Evolutionary conservation across 2,888 invertebrate species (phyloP), one percentile per base, ranked within the genome.

Genomic region (Kuschelorhynchus macadamiae): DNA sequence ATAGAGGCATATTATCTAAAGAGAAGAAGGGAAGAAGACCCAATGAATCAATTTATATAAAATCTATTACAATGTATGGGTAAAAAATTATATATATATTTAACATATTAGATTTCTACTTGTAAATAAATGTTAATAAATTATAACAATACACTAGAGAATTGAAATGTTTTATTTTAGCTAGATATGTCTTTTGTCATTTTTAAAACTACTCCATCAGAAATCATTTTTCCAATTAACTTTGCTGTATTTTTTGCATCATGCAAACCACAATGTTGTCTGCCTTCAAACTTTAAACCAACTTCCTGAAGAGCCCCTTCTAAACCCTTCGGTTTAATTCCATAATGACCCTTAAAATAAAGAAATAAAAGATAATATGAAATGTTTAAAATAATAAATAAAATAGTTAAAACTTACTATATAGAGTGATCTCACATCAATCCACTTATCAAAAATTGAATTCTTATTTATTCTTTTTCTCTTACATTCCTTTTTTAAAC

Each of bases 1-100:
- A 88, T 97, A 81, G 98, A 98, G 82, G 96, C 96, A 0, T 98
- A 93, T 85, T 90, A 92, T 80, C 91, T 95, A 86, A 97, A 95
- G 82, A 87, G 93, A 57, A 86, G 88, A 57, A 86, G 95, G 41
- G 91, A 91, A 0, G 95, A 96, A 72, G 98, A 99, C 85, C 98
- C 98, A 0, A 98, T 98, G 98, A 88, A 91, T 59, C 90, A 93
- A 59, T 83, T 83, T 76, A 73, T 82, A 72, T 76, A 71, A 70
- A 14, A 14, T 12, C 4, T 42, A 42, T 42, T 42, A 12, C 9
- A 8, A 16, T 12, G 1, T 42, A 42, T 42, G 39, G 7, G 32
- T 32, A 32, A 32, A 32, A 32, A n/a, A n/a, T n/a, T n/a, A n/a
- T n/a, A n/a, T n/a, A n/a, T n/a, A n/a, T n/a, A n/a, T n/a, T n/a